Percentiles rank a stretch among this genome's conserved stretches.
Evolutionary conservation across 2,797 vertebrate genomes (phyloP).

Genomic region (Lemur catta): DNA sequence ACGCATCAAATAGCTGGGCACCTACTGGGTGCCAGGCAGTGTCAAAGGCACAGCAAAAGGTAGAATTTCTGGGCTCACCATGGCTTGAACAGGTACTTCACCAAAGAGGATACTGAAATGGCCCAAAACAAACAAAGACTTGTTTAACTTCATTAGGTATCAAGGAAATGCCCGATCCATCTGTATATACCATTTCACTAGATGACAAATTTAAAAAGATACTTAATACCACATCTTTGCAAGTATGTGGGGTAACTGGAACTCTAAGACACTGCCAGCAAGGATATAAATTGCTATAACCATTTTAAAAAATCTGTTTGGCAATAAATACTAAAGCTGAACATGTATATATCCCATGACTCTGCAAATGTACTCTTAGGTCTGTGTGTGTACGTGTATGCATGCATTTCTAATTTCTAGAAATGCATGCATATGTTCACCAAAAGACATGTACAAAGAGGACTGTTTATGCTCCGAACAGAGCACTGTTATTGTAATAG

Average conservation of each 20-base stretch:
- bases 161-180: neutral
- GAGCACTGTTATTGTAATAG: neutral
- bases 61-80: neutral
- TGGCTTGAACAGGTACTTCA: neutral
- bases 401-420: neutral
- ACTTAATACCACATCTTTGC: neutral
- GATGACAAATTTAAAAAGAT: neutral
- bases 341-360: neutral
- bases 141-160: neutral
- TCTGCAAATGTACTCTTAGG: neutral
- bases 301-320: neutral
- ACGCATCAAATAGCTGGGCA: neutral
- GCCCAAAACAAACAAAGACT: neutral
- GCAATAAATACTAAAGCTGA: neutral
- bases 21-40: constrained; percentile 35
- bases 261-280: neutral
- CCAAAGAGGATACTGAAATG: neutral
- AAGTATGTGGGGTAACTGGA: neutral
- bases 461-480: neutral
- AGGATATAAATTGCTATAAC: neutral
- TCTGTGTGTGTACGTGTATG: neutral
- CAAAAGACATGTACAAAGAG: neutral
- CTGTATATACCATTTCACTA: neutral
- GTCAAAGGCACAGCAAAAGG: neutral
- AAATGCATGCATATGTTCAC: neutral